phyloP scores from a whole-genome alignment of 2,797 vertebrate genomes.

The Cichlasoma orientale region DNA sequence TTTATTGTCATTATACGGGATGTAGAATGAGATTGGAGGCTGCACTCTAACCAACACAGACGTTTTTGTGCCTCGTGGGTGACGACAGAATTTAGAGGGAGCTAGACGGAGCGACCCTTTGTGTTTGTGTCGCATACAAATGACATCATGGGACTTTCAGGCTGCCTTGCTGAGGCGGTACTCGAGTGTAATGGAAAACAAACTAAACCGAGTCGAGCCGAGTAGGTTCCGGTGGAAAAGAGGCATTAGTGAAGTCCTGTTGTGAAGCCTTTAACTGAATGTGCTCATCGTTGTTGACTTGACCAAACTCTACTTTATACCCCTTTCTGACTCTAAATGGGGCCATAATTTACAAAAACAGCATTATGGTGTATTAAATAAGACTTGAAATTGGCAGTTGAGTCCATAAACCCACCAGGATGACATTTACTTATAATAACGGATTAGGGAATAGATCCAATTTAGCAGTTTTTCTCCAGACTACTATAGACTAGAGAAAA shows the following conservation, averaged over 20 bases:
- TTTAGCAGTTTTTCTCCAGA: background rate
- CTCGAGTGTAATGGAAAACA: too few species aligned
- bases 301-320: background rate
- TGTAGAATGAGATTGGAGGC: too few species aligned
- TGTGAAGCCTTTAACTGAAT: background rate
- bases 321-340: background rate
- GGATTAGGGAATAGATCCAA: background rate
- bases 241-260: background rate
- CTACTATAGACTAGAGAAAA: background rate
- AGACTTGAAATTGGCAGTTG: background rate
- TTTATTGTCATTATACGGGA: too few species aligned
- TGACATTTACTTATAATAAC: background rate
- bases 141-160: too few species aligned
- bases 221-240: too few species aligned
- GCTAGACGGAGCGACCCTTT: too few species aligned
- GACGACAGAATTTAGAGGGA: too few species aligned
- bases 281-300: rapidly evolving
- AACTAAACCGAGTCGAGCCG: too few species aligned
- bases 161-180: too few species aligned
- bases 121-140: too few species aligned
- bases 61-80: too few species aligned
- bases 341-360: background rate
- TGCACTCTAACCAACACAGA: too few species aligned
- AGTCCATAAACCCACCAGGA: background rate
- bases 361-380: background rate